Evolutionary conservation across 2,797 vertebrate species (phyloP), one percentile per base, ranked within the genome.

Genomic region (Acrocephalus scirpaceus): DNA sequence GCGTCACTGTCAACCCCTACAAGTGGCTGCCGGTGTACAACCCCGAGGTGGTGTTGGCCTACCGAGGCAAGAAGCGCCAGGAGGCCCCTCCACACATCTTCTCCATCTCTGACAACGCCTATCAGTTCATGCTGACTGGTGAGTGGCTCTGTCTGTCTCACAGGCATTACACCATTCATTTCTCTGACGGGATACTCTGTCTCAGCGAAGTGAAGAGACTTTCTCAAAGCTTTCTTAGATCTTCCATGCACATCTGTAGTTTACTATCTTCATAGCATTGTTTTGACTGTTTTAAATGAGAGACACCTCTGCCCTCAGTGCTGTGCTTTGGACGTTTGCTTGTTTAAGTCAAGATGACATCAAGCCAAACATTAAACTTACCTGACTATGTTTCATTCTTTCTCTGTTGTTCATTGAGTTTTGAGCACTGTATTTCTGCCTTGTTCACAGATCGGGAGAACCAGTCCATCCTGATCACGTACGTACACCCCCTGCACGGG

Each of bases 391-490:
- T 36, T 25, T 34, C 10, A 19, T 16, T 34, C 14, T 57, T 36
- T 25, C 22, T 34, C n/a, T 58, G 22, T 11, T 36, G n/a, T 16
- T 58, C n/a, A 34, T 16, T 58, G 56, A 57, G 54, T 34, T 57
- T 7, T 57, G 14, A 57, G 13, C 17, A 8, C 21, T 15, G 56
- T 26, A 10, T 38, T 40, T 61, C 60, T 61, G 26, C 18, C 38
- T 40, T 13, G 6, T 44, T 9, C 57, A 27, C 93, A 99, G 98
- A 98, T 97, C 97, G 98, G 16, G 98, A 98, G 94, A 99, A 99
- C 76, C 98, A 99, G 88, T 91, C 92, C 0, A 79, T 91, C 83
- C 88, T 93, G 51, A 93, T 93, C 84, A 93, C 92, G 92, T 93
- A 93, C 0, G 92, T 93, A 84, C 50, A n/a, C 9, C 9, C 62